Evolutionary conservation across 2,888 invertebrate genomes (phyloP), one percentile per base, ranked within the genome.

Genomic region (Brachyopa scutellaris): DNA sequence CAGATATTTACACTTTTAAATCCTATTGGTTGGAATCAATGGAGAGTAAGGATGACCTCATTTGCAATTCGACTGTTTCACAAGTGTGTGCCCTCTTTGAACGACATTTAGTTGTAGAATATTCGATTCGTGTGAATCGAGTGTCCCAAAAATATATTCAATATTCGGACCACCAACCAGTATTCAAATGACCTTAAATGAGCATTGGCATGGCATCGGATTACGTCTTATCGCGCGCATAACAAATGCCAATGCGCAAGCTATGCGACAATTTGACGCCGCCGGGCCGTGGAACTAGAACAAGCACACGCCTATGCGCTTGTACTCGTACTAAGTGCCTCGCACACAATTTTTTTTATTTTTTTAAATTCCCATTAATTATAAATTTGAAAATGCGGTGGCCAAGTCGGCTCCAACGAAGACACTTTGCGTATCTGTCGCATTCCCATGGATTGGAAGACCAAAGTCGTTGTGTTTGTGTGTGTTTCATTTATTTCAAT

Each of bases 191-290:
- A n/a, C n/a, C n/a, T n/a, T n/a, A n/a, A n/a, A n/a, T n/a, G n/a
- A n/a, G n/a, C n/a, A n/a, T n/a, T n/a, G n/a, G n/a, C n/a, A n/a
- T n/a, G n/a, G n/a, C n/a, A n/a, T n/a, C n/a, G n/a, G n/a, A n/a
- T n/a, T n/a, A n/a, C n/a, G n/a, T n/a, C n/a, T n/a, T n/a, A n/a
- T 7, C 42, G 33, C 31, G 31, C 26, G 23, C n/a, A 61, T 21
- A 29, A 13, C 6, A 21, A 11, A 47, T 11, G 3, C 23, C 62
- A 62, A 17, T n/a, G 6, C 8, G 33, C 26, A 7, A 49, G 53
- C 31, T 17, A 47, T 49, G 40, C 69, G 69, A 59, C 69, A 72
- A 51, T 62, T 3, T 21, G 72, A 61, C 57, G 69, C 36, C 38
- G 26, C 26, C 26, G 6, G 26, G n/a, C 19, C 7, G 33, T 38